Percentiles rank a stretch among this genome's conserved stretches.
These are phyloP conservation scores for Drosophila pseudoobscura DNA, from an alignment of 1,140 invertebrate genomes.

Conservation along the genomic window DNA sequence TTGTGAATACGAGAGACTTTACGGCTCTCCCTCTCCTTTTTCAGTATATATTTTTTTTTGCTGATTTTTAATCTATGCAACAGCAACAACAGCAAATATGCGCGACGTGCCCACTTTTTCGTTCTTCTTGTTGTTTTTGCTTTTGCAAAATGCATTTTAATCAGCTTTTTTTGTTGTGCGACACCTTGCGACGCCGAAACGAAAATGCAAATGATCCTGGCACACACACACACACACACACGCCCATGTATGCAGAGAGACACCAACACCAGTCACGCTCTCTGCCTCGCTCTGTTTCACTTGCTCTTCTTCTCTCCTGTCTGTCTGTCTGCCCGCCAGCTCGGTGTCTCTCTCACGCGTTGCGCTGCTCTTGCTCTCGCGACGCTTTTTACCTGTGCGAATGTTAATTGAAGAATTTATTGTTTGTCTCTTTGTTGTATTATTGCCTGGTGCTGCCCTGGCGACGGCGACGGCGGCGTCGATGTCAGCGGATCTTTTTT, in stretches of 20 bases:
- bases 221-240: constrained; percentile 24
- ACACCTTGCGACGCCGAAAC: constrained; percentile 66
- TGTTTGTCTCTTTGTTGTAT: constrained; percentile 78
- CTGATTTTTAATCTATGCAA: constrained; percentile 69
- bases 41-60: constrained; percentile 42
- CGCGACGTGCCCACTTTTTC: constrained; percentile 78
- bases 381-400: constrained; percentile 73
- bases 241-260: constrained; percentile 5
- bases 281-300: constrained; percentile 7
- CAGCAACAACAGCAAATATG: constrained; percentile 61
- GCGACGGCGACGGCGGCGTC: constrained; percentile 38
- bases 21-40: constrained; percentile 4
- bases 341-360: constrained; percentile 8
- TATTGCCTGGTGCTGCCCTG: constrained; percentile 54
- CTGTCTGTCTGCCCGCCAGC: constrained; percentile 30
- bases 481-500: constrained; percentile 45
- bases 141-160: constrained; percentile 20
- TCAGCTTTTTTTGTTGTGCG: constrained; percentile 31
- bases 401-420: constrained; percentile 82
- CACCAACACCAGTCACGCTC: constrained; percentile 30
- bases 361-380: constrained; percentile 41
- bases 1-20: too few relatives aligned
- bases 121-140: constrained; percentile 31
- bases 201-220: constrained; percentile 79
- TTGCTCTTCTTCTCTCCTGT: constrained; percentile 1